Conservation (phyloP, 2,797 vertebrate genomes). For the Galaxias olidus region DNA sequence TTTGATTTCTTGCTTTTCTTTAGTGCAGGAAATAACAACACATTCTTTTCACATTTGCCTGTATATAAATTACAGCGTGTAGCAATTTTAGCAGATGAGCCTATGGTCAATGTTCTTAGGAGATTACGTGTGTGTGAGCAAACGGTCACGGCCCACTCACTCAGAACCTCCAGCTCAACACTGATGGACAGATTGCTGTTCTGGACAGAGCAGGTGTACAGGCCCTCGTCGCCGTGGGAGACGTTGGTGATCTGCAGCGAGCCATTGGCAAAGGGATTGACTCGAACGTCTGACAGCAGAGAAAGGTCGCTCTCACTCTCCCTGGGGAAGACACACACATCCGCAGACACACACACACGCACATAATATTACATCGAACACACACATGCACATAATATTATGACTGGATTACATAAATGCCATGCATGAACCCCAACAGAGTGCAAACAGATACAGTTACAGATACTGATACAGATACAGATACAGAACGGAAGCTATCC, state of each 20-base stretch:
- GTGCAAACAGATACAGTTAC: too few species aligned
- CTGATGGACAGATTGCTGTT: conserved; percentile 75
- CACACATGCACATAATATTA: not conserved
- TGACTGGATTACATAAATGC: too few species aligned
- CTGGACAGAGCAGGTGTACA: conserved; percentile 79
- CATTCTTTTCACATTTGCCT: too few species aligned
- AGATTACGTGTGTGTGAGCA: not conserved
- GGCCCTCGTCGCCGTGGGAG: conserved; percentile 72
- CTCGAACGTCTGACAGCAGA: conserved; percentile 74
- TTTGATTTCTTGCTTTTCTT: too few species aligned
- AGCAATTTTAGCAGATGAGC: not conserved
- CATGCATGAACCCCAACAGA: too few species aligned
- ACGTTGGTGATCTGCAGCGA: conserved; percentile 79
- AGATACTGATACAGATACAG: too few species aligned
- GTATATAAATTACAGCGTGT: conserved; percentile 6
- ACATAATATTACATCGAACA: not conserved
- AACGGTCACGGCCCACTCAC: conserved; percentile 61
- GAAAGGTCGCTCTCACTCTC: conserved; percentile 48
- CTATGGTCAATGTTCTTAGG: too few species aligned
- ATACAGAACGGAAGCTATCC: not conserved
- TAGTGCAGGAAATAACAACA: too few species aligned
- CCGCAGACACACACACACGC: conserved; percentile 14
- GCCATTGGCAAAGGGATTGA: conserved; percentile 76
- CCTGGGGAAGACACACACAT: conserved; percentile 58
- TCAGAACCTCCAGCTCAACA: conserved; percentile 79